Evolutionary conservation across 1,140 invertebrate species (phyloP).

Genomic region (Colletes gigas): DNA sequence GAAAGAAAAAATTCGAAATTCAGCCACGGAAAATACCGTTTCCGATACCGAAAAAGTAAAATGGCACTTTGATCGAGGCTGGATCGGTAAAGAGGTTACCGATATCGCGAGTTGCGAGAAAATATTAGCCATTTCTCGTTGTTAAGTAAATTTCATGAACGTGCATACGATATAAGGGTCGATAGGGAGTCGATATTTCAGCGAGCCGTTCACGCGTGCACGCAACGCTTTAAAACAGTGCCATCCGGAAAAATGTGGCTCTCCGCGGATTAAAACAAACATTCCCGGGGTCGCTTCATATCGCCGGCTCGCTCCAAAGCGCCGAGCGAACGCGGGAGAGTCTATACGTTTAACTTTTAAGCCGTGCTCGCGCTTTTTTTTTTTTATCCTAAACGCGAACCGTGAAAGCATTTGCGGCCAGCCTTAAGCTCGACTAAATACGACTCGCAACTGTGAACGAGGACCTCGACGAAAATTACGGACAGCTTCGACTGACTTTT

Average conservation of each 20-base stretch:
- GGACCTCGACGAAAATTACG: not conserved
- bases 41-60: no score
- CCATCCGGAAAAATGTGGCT: not conserved
- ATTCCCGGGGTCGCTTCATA: not conserved
- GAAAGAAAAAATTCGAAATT: not conserved
- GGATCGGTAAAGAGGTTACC: constrained; percentile 4
- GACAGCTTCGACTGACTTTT: no score
- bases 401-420: constrained; percentile 15
- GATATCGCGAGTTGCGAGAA: not conserved
- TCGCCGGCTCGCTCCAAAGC: not conserved
- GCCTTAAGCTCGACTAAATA: constrained; percentile 12
- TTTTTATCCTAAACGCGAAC: not conserved
- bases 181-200: constrained; percentile 16
- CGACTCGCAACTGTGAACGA: not conserved
- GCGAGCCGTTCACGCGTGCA: not conserved
- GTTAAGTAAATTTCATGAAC: constrained; percentile 2
- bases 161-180: not conserved
- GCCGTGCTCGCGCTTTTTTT: not conserved
- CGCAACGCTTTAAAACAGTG: constrained; percentile 4
- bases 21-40: not conserved
- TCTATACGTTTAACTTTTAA: constrained; percentile 14
- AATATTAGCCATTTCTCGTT: constrained; percentile 2
- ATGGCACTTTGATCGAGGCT: not conserved
- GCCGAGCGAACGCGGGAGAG: not conserved
- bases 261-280: constrained; percentile 16